Percentiles rank a stretch among this genome's conserved stretches.
These are phyloP conservation scores for Drosophila anceps DNA, from an alignment of 2,888 invertebrate genomes.

Conservation along the genomic window DNA sequence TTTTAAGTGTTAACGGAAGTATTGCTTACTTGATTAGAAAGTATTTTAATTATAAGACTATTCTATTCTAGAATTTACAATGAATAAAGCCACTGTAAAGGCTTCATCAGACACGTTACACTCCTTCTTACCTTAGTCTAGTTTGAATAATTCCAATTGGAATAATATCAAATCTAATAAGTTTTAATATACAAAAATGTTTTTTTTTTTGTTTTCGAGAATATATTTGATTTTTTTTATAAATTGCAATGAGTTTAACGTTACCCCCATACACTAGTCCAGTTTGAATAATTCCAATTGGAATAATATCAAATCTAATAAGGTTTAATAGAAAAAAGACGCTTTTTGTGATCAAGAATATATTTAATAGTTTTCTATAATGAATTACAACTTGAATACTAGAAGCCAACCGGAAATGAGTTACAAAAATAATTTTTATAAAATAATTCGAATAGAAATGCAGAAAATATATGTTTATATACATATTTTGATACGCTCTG, in stretches of 20 bases:
- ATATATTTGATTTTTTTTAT: not conserved
- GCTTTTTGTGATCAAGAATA: not conserved
- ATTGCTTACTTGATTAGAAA: no score
- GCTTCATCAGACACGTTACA: no score
- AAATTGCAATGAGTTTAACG: no score
- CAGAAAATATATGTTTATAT: constrained; percentile 32
- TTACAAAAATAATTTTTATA: not conserved
- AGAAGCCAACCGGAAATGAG: not conserved
- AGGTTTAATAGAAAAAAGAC: not conserved
- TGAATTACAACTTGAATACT: not conserved
- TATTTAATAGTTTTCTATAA: not conserved
- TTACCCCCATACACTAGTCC: no score
- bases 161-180: not conserved
- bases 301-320: not conserved
- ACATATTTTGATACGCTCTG: constrained; percentile 32
- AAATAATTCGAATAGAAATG: constrained; percentile 17
- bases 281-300: not conserved
- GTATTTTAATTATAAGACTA: no score
- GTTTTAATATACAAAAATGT: not conserved
- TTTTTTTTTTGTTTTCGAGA: not conserved
- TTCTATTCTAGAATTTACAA: no score
- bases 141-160: not conserved
- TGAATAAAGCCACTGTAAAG: no score
- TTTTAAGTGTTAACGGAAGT: no score
- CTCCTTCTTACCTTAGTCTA: no score